Base-by-base conservation (phyloP, 2,888 invertebrate species). In the Trichogramma dendrolimi region DNA sequence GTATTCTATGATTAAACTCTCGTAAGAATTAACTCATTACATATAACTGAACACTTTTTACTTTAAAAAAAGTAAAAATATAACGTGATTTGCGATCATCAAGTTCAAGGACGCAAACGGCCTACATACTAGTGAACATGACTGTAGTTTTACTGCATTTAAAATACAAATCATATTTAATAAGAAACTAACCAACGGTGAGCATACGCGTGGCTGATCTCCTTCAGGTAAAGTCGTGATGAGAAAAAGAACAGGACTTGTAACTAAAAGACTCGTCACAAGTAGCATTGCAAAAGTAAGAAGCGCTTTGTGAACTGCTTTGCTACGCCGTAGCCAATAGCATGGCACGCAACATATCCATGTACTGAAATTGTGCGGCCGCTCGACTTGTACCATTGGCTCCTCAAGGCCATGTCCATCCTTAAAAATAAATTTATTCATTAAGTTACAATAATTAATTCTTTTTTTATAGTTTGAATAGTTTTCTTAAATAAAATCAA, bases 281-380 rank as follows among this genome's bases (percentile, higher is more conserved):
- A 85, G 73, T n/a, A 85, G 73, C 63, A 84, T 85, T 43, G 84
- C 84, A 64, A 84, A 81, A 48, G 84, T 84, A 62, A 85, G 80
- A 10, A 84, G 81, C 64, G 85, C 84, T 77, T 84, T 84, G 74
- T 84, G 84, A 51, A 85, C 84, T 48, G 84, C 82, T 63, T 82
- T 81, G 68, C 84, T 84, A 39, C 83, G 80, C 10, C 82, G 77
- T 10, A 85, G 72, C 84, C 84, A 85, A 66, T 79, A 75, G 64
- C 85, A 85, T 4, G 85, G 85, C 44, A 83, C 81, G 71, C 85
- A 85, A 67, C 84, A 85, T 63, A 85, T 81, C 84, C 84, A 85
- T 50, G 82, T 81, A 53, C 84, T 79, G 8, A 80, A 75, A 38
- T 71, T 71, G 55, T 67, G 68, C 8, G 69, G 66, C 55, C 76